phyloP scores from a whole-genome alignment of 1,140 invertebrate genomes.

The Popillia japonica region DNA sequence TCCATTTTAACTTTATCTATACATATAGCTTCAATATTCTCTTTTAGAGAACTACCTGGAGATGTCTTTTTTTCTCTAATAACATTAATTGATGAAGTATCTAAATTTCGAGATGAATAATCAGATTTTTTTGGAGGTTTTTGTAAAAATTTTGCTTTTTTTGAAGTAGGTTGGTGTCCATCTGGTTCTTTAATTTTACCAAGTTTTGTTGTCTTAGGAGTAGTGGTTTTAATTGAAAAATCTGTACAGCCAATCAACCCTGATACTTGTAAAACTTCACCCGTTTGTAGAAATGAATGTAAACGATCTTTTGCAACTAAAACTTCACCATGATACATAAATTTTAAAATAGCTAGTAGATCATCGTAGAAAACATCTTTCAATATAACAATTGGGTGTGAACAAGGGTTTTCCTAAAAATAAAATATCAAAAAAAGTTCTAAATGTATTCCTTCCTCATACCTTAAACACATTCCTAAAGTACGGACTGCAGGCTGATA shows the following conservation, averaged over 20 bases:
- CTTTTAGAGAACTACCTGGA: constrained; percentile 11
- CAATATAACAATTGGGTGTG: constrained; percentile 82
- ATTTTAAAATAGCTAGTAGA: constrained; percentile 74
- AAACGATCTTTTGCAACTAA: constrained; percentile 77
- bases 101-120: constrained; percentile 23
- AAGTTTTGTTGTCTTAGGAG: constrained; percentile 22
- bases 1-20: constrained; percentile 39
- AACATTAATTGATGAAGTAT: not conserved
- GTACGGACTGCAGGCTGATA: constrained; percentile 65
- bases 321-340: constrained; percentile 83
- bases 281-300: constrained; percentile 75
- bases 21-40: constrained; percentile 30
- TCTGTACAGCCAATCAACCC: constrained; percentile 64
- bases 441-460: constrained; percentile 15
- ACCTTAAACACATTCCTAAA: constrained; percentile 63
- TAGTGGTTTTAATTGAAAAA: constrained; percentile 39
- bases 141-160: constrained; percentile 5
- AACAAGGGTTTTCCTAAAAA: constrained; percentile 78
- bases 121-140: constrained; percentile 27
- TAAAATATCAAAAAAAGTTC: constrained; percentile 2
- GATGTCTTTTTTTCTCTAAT: constrained; percentile 10
- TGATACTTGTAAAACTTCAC: constrained; percentile 76
- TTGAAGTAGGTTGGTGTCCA: constrained; percentile 5
- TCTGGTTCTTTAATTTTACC: constrained; percentile 21
- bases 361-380: constrained; percentile 76